phyloP scores from a whole-genome alignment of 2,888 invertebrate species.

The Phanerotoma sp. region DNA sequence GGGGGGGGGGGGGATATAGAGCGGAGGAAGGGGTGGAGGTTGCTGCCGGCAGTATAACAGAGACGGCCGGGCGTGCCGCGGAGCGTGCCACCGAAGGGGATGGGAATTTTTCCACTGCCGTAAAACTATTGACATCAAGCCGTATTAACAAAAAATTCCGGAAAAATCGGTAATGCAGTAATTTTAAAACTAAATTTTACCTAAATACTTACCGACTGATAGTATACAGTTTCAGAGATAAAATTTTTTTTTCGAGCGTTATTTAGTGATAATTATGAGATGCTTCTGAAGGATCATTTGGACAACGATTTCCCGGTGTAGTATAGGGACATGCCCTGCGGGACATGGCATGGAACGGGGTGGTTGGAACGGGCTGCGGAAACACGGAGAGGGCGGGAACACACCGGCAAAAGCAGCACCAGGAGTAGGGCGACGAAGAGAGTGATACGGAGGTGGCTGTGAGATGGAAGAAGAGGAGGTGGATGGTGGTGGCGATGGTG shows the following conservation, averaged over 20 bases:
- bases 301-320: conserved; percentile 41
- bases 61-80: conserved; percentile 56
- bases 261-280: neutral
- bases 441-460: conserved; percentile 22
- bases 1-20: too few relatives aligned
- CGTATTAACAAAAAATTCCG: conserved; percentile 34
- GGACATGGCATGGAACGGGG: conserved; percentile 55
- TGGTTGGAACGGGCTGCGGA: conserved; percentile 51
- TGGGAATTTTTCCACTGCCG: conserved; percentile 51
- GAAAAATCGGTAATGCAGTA: conserved; percentile 28
- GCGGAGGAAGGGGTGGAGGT: conserved; percentile 15
- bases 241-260: conserved; percentile 19
- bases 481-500: too few relatives aligned
- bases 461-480: too few relatives aligned
- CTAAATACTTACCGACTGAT: too few relatives aligned
- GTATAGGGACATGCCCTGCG: conserved; percentile 56
- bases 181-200: conserved; percentile 8
- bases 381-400: conserved; percentile 32
- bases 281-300: conserved; percentile 25
- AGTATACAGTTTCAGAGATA: conserved; percentile 37
- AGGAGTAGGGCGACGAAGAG: conserved; percentile 12
- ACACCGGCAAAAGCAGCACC: conserved; percentile 20
- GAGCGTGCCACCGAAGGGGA: conserved; percentile 58
- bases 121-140: conserved; percentile 47
- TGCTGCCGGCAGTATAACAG: conserved; percentile 31